Evolutionary conservation across 2,888 invertebrate species (phyloP), one percentile per base, ranked within the genome.

Genomic region (Salticus scenicus): DNA sequence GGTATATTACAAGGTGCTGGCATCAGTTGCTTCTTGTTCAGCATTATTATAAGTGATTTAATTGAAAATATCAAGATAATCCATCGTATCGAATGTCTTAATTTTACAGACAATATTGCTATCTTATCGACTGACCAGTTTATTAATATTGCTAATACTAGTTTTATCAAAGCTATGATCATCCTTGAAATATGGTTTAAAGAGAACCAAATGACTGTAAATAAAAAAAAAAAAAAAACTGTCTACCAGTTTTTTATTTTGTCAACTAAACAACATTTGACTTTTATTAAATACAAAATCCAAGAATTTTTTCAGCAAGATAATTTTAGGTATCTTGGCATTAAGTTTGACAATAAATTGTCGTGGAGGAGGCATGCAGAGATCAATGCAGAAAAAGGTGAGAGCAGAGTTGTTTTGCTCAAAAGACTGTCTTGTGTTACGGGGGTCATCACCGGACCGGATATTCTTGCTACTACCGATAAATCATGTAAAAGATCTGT

Each of bases 1-100:
- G n/a, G n/a, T n/a, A 14, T 67, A 67, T 33, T 17, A 67, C 67
- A 67, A n/a, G 67, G 33, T 17, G 30, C 30, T 31, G 27, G 7
- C 67, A 8, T 57, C 12, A 73, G 31, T 33, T 73, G 73, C 24
- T 30, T n/a, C 28, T 0, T 73, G 57, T 57, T 73, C 24, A 73
- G 63, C 17, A 73, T 73, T 33, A 73, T 10, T 30, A 73, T 57
- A 33, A 63, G 33, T 63, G 63, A 66, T 12, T 1, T 37, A 12
- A 28, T 66, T 14, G 31, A 28, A 30, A 30, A 28, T 28, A 12
- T 67, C 33, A 14, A 5, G 31, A 67, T 17, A 17, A 31, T 31
- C 20, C 10, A 67, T 31, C 31, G 67, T 31, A 67, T 67, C 17
- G n/a, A 33, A 17, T 67, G 67, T 17, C 31, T 37, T 37, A 12